These are phyloP conservation scores for Harpalus rubripes DNA, from an alignment of 2,888 invertebrate genomes.

Conservation along the genomic window DNA sequence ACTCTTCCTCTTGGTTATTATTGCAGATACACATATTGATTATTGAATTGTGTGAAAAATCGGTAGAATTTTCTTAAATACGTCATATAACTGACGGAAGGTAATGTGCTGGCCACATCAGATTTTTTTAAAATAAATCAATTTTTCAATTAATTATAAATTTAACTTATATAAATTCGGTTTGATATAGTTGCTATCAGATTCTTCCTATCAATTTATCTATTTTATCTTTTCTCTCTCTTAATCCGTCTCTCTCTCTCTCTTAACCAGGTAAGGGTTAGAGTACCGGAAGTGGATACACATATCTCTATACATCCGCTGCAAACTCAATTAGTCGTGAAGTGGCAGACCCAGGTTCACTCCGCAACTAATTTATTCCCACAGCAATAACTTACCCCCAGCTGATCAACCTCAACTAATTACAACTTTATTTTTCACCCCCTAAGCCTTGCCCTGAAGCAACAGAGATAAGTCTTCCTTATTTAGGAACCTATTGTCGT, in stretches of 20 bases:
- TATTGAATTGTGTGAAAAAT: no score
- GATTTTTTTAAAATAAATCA: no score
- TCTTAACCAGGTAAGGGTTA: neutral
- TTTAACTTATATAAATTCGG: no score
- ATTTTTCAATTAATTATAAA: no score
- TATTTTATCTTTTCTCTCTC: neutral
- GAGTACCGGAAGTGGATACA: neutral
- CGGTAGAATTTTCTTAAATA: no score
- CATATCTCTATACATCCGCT: constrained; percentile 37
- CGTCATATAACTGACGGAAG: no score
- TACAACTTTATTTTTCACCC: constrained; percentile 63
- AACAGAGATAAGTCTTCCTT: constrained; percentile 25
- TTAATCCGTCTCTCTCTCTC: neutral
- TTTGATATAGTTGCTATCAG: neutral
- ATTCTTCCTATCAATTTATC: constrained; percentile 6
- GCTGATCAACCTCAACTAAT: constrained; percentile 61
- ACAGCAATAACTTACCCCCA: constrained; percentile 14
- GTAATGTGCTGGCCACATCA: no score
- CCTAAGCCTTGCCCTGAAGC: neutral
- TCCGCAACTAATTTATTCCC: constrained; percentile 49
- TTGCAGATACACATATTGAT: no score
- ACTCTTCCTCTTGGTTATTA: no score
- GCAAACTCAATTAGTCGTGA: constrained; percentile 39
- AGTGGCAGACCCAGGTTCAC: constrained; percentile 7
- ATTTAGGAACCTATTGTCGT: constrained; percentile 70